These are phyloP conservation scores for Atopsyche davidsoni DNA, from an alignment of 1,140 invertebrate genomes.

Conservation along the genomic window DNA sequence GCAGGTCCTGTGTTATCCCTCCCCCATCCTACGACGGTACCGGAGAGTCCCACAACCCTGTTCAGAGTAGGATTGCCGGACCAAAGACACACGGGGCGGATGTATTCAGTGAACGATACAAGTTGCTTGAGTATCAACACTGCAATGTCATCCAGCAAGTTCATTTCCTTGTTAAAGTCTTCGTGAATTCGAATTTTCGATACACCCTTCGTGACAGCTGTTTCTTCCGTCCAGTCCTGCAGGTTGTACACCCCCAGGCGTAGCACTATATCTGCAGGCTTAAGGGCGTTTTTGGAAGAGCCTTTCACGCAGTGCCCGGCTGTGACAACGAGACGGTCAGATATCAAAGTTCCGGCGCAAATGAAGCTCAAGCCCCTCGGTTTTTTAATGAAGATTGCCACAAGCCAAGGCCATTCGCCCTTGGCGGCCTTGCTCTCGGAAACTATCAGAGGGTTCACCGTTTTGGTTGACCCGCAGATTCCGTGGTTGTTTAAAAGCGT, in stretches of 20 bases:
- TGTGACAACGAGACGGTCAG: constrained; percentile 33
- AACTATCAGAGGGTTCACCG: constrained; percentile 37
- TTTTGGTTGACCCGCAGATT: constrained; percentile 33
- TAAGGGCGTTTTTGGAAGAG: not conserved
- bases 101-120: constrained; percentile 33
- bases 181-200: constrained; percentile 35
- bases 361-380: constrained; percentile 40
- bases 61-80: constrained; percentile 33
- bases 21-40: constrained; percentile 45
- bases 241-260: constrained; percentile 38
- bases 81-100: constrained; percentile 52
- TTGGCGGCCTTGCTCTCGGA: constrained; percentile 34
- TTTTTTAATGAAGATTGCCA: constrained; percentile 41
- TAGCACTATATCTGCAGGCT: constrained; percentile 31
- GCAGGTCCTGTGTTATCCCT: constrained; percentile 31
- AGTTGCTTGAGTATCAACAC: constrained; percentile 33
- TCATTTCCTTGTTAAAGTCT: constrained; percentile 31
- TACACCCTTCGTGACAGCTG: constrained; percentile 33
- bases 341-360: constrained; percentile 34
- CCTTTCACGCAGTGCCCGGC: constrained; percentile 31
- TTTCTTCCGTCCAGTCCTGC: constrained; percentile 33
- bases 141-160: constrained; percentile 42
- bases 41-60: constrained; percentile 36
- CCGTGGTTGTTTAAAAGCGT: constrained; percentile 1
- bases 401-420: constrained; percentile 52